phyloP scores from a whole-genome alignment of 2,888 invertebrate species.

The Drosophila neotestacea region DNA sequence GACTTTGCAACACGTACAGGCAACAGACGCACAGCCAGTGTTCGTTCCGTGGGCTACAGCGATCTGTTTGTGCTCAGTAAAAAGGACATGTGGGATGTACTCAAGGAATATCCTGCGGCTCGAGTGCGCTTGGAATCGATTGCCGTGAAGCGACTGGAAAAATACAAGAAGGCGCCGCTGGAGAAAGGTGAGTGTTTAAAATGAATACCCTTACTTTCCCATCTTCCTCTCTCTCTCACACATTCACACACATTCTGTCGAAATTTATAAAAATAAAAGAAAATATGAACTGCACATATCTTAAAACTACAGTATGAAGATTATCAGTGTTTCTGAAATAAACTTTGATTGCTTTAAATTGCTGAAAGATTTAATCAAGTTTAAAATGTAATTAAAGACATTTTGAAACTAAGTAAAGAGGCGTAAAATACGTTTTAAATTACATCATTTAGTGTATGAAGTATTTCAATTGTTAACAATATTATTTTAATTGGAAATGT shows the following conservation, averaged over 20 bases:
- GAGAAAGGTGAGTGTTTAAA: slow-evolving; percentile 90
- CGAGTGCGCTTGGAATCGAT: slow-evolving; percentile 98
- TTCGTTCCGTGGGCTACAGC: slow-evolving; percentile 98
- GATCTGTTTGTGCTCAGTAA: slow-evolving; percentile 99
- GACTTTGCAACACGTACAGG: slow-evolving; percentile 87
- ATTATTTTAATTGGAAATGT: too few species aligned
- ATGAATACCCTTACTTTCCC: neutral
- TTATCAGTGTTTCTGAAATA: too few species aligned
- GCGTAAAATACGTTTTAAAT: too few species aligned
- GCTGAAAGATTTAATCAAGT: too few species aligned
- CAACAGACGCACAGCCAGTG: slow-evolving; percentile 98
- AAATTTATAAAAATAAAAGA: slow-evolving; percentile 24
- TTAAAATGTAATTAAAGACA: too few species aligned
- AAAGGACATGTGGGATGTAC: slow-evolving; percentile 99
- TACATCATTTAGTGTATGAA: too few species aligned
- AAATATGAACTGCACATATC: too few species aligned
- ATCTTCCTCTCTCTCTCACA: neutral
- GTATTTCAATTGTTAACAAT: too few species aligned
- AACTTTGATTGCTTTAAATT: too few species aligned
- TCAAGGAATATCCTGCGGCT: slow-evolving; percentile 97
- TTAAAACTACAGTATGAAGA: too few species aligned
- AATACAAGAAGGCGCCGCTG: slow-evolving; percentile 97
- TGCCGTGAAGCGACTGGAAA: slow-evolving; percentile 98
- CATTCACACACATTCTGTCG: neutral
- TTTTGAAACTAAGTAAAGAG: too few species aligned